These are phyloP conservation scores for Papilio machaon DNA, from an alignment of 1,140 invertebrate species.

Conservation along the genomic window DNA sequence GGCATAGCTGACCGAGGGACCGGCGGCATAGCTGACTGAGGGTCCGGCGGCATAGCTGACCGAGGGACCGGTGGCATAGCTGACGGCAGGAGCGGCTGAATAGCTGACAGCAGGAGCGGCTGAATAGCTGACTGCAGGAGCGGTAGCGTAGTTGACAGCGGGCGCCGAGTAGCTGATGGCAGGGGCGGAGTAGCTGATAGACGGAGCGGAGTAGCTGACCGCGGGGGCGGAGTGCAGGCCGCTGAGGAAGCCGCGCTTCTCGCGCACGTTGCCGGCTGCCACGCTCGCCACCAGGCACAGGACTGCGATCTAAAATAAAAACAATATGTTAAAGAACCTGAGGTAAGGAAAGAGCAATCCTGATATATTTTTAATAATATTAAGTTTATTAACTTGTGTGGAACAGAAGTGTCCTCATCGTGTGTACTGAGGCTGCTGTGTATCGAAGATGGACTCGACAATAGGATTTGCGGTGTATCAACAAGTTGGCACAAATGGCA, in stretches of 20 bases:
- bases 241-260: conserved; percentile 52
- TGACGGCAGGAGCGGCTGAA: conserved; percentile 28
- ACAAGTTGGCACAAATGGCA: background rate
- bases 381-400: background rate
- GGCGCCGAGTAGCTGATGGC: background rate
- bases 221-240: conserved; percentile 41
- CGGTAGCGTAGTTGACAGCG: conserved; percentile 20
- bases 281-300: conserved; percentile 46
- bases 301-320: conserved; percentile 19
- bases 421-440: background rate
- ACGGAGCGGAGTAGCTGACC: conserved; percentile 42
- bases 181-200: background rate
- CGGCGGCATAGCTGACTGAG: conserved; percentile 42
- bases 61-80: conserved; percentile 38
- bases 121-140: conserved; percentile 40
- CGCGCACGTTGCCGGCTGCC: conserved; percentile 45
- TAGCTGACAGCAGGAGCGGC: conserved; percentile 39
- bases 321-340: background rate
- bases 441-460: background rate
- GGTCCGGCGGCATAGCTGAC: conserved; percentile 40
- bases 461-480: background rate
- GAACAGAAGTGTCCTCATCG: background rate
- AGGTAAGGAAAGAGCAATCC: background rate
- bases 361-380: background rate
- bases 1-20: conserved; percentile 15